Conservation (phyloP, 2,113 vertebrate genomes). For the Coturnix japonica region DNA sequence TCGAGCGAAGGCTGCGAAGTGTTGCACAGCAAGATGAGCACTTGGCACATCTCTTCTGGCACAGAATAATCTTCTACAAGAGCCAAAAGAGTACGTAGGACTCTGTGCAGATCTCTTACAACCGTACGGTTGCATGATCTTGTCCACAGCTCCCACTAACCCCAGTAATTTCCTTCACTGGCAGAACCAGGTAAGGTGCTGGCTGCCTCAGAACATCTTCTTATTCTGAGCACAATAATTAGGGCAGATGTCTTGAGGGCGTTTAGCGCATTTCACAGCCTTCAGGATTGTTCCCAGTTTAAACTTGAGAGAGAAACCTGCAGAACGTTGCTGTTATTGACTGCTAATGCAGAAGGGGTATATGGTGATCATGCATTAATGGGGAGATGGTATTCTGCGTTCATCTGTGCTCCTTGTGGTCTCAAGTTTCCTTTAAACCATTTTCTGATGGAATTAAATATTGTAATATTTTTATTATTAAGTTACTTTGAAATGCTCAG, state of each 20-base stretch:
- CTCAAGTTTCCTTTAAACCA: constrained; percentile 8
- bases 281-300: background rate
- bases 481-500: background rate
- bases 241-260: background rate
- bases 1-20: background rate
- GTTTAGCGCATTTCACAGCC: background rate
- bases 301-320: constrained; percentile 11
- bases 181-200: background rate
- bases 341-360: background rate
- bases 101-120: background rate
- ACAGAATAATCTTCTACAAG: background rate
- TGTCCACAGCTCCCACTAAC: accelerated
- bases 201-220: background rate
- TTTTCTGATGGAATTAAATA: background rate
- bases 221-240: background rate
- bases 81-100: accelerated
- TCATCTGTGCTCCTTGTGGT: background rate
- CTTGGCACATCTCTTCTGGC: background rate
- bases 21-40: background rate
- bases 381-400: background rate
- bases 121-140: background rate
- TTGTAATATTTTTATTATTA: background rate
- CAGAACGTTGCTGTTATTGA: background rate
- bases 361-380: constrained; percentile 23
- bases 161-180: background rate